Evolutionary conservation across 2,113 vertebrate species (phyloP).

Genomic region (Esox niger): DNA sequence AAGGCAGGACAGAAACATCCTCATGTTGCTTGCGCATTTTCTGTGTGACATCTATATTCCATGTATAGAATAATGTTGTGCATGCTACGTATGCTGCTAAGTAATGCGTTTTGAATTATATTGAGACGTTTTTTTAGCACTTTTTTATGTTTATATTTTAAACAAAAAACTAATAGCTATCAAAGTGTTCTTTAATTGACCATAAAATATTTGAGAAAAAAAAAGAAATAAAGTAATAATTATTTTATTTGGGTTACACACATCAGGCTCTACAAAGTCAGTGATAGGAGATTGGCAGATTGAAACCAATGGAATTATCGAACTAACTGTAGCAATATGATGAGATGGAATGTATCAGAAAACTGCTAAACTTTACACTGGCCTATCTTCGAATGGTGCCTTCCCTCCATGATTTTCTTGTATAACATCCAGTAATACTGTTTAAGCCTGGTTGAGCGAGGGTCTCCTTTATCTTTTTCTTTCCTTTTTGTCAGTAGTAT

Average conservation of each 20-base stretch:
- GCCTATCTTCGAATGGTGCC: slow-evolving; percentile 14
- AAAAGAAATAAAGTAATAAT: slow-evolving; percentile 64
- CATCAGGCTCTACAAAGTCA: background rate
- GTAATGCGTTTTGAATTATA: background rate
- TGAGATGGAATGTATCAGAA: slow-evolving; percentile 13
- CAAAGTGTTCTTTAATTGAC: slow-evolving; percentile 32
- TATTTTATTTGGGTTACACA: slow-evolving; percentile 60
- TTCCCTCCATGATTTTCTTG: slow-evolving; percentile 41
- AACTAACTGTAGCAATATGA: background rate
- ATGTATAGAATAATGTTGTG: slow-evolving; percentile 30
- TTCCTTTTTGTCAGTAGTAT: slow-evolving; percentile 55
- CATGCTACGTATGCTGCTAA: background rate
- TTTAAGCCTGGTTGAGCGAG: slow-evolving; percentile 57
- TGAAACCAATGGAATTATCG: background rate
- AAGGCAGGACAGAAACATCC: slow-evolving; percentile 64
- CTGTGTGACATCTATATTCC: slow-evolving; percentile 56
- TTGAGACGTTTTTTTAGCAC: slow-evolving; percentile 48
- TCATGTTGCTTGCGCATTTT: slow-evolving; percentile 61
- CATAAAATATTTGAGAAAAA: background rate
- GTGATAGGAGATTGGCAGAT: background rate
- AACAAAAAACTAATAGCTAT: slow-evolving; percentile 66
- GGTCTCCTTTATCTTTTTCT: slow-evolving; percentile 48
- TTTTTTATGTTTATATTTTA: slow-evolving; percentile 65
- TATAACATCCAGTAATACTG: slow-evolving; percentile 58
- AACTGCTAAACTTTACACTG: slow-evolving; percentile 22